Base-by-base conservation (phyloP, 2,888 invertebrate genomes). In the Calameuta idolon region DNA sequence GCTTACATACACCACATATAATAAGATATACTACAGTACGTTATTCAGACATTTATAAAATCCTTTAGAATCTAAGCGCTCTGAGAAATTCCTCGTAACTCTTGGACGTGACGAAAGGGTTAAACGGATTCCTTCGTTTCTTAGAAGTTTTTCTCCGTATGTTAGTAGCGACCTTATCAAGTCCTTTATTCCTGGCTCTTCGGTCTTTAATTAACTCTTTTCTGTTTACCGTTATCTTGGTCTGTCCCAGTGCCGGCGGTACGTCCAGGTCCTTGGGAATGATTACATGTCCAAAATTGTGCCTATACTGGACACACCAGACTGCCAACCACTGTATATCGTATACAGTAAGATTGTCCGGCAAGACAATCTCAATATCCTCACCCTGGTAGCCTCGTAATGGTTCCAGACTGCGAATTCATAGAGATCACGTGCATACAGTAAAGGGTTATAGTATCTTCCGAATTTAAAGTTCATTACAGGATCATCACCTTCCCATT, bases 261-360 rank as follows among this genome's bases (percentile, higher is more conserved):
- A 98, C 97, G 85, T 98, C 97, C 86, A 98, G 92, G 86, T 97
- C 96, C 89, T 96, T 96, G 0, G 98, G 98, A 76, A 98, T 95
- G 87, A 94, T 93, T 1, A 98, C 97, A 88, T 98, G 97, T 0
- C 98, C 98, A 90, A 98, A 98, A 92, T 98, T 97, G 89, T 98
- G 97, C 9, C 95, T 92, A 92, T 96, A 97, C 87, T 95, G 95
- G n/a, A 97, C 96, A 89, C 98, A 98, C 97, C 97, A 98, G 0
- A 98, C 95, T 0, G 97, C 94, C 40, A 98, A 93, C 97, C 97
- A 98, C 92, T 98, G 97, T 85, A 98, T 96, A 91, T 97, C 97
- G 92, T 97, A 96, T 1, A 97, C 97, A 0, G 97, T 97, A 83
- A 97, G 92, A 86, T 95, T 94, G 75, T 95, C 96, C 0, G 98